Base-by-base conservation (phyloP, 2,113 vertebrate genomes). In the Daboia siamensis region DNA sequence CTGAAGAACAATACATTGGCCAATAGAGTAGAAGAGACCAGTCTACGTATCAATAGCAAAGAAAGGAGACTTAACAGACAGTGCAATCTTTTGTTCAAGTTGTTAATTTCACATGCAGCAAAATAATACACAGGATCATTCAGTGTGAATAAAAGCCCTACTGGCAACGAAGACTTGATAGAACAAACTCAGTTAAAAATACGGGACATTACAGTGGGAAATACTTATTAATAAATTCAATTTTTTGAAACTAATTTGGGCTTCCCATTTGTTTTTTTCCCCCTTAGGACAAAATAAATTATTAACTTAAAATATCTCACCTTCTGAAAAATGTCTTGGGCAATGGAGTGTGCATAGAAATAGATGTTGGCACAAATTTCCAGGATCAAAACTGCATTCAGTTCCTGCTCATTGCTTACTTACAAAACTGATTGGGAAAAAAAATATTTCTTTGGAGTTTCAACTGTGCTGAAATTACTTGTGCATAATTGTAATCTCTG, bases 371-470 rank as follows among this genome's bases (percentile, higher is more conserved):
- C 89, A 56, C 87, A 93, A 93, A 54, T 95, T 95, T 95, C 95
- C 96, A 96, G 94, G 90, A 96, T 94, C 95, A 80, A 90, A 94
- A 90, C 93, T 94, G 26, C 93, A 93, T 87, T 91, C 95, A 95
- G 95, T 94, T 96, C 95, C 95, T 94, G 74, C 85, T 94, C 94
- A 94, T 93, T 95, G 94, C 90, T 97, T 95, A 33, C 92, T 96
- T 95, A 94, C 91, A 94, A 93, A 95, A 88, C 48, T 95, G 95
- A 94, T 95, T 95, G 94, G 94, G 93, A 86, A 95, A 88, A 80
- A 84, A 48, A 88, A 91, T 94, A 93, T 94, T 91, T 91, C 91
- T 90, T 85, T 92, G 56, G 88, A 90, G 69, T 54, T 95, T 96
- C 92, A 94, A 0, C 89, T 93, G 55, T 84, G 84, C 94, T 94